Evolutionary conservation across 2,888 invertebrate species (phyloP), one percentile per base, ranked within the genome.

Genomic region (Drosophila buzzatii): DNA sequence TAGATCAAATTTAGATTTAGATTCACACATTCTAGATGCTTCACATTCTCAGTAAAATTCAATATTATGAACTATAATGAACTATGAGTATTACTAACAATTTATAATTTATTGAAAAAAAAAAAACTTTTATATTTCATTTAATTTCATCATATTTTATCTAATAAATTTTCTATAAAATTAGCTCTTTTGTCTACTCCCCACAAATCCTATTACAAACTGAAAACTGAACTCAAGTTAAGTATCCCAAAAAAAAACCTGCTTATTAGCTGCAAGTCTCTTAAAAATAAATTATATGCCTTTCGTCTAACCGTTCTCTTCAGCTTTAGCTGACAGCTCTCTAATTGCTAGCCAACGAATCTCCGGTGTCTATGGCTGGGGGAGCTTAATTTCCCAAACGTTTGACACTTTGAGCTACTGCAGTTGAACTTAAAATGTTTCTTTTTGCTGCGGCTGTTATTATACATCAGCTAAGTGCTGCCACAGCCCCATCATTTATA

Each of bases 401-500:
- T 56, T 66, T 80, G 76, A 57, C 73, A 71, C 59, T 71, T 66
- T 23, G 53, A 68, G 76, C 80, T 58, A 63, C 76, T 68, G 60
- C 56, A 70, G 70, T 56, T 65, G 51, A 58, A 71, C 62, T 33
- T 63, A 60, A 57, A 71, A 66, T 53, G 63, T 18, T 69, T 47
- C 33, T 55, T 23, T 18, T 0, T 31, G 31, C 2, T 55, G 66
- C 6, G 69, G 31, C 35, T 57, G n/a, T 5, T 45, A 14, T 56
- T 73, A 66, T 61, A 51, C 58, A 59, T 74, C 39, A 51, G 69
- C 55, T 63, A 74, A 60, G 31, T 65, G 77, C 51, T 65, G 64
- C 44, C 59, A 58, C 72, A 59, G 56, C 84, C 85, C 85, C 75
- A 77, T 89, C 85, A 89, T 91, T 91, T 89, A 86, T 91, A 82